Conservation (phyloP, 1,140 invertebrate species). For the Euura saliciscinereae region DNA sequence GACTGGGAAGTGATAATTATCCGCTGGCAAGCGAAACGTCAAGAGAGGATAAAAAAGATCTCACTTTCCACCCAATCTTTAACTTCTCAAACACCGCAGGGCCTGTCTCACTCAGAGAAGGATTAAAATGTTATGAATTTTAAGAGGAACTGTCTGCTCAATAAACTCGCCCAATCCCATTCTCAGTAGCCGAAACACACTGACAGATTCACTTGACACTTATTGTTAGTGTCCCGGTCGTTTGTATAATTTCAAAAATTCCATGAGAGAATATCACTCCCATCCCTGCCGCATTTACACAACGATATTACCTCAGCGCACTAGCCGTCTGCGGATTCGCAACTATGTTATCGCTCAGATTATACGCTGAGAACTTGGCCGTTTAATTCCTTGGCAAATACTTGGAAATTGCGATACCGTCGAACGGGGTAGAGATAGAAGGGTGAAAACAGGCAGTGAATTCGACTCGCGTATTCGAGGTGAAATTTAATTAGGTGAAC, state of each 20-base stretch:
- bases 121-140: conserved; percentile 16
- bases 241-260: too few relatives aligned
- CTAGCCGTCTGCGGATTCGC: background rate
- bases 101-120: background rate
- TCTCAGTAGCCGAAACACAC: too few relatives aligned
- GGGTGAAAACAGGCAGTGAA: background rate
- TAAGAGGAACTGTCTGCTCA: background rate
- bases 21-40: background rate
- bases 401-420: background rate
- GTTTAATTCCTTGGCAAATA: background rate
- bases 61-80: background rate
- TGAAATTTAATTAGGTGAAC: background rate
- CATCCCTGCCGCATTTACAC: background rate
- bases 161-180: background rate
- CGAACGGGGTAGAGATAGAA: background rate
- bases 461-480: background rate
- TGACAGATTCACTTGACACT: too few relatives aligned
- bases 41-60: background rate
- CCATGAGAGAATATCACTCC: too few relatives aligned
- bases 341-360: conserved; percentile 3
- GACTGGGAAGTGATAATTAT: conserved; percentile 11
- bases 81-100: background rate
- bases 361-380: background rate
- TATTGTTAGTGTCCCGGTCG: too few relatives aligned
- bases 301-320: background rate